Percentiles rank a stretch among this genome's conserved stretches.
phyloP scores from a whole-genome alignment of 35 echinoderm and acorn worm species.

The Hemicentrotus pulcherrimus region DNA sequence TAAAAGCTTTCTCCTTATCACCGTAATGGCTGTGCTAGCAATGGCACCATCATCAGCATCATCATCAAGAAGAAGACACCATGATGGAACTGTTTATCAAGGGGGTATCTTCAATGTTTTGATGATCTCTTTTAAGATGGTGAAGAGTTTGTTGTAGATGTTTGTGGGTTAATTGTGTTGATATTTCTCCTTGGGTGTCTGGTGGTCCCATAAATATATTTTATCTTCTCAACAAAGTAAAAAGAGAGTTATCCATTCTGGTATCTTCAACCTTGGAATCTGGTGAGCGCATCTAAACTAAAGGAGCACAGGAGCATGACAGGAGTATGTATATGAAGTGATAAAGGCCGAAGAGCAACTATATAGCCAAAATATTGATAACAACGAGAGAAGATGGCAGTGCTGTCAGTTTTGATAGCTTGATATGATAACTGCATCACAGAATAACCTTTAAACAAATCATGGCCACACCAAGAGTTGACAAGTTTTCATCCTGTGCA shows the following conservation, averaged over 20 bases:
- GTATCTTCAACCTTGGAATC: not conserved
- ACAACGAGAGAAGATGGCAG: not conserved
- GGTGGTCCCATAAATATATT: slow-evolving; percentile 32
- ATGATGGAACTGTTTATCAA: not conserved
- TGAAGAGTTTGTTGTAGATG: not conserved
- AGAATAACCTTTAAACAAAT: not conserved
- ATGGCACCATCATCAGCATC: not conserved
- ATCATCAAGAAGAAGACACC: not conserved
- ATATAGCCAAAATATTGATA: not conserved
- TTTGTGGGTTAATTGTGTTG: slow-evolving; percentile 41
- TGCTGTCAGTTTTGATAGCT: not conserved
- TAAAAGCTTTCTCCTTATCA: slow-evolving; percentile 43
- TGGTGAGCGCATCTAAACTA: not conserved
- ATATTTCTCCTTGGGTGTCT: slow-evolving; percentile 37
- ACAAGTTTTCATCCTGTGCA: not conserved
- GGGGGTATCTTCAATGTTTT: not conserved
- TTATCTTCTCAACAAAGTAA: not conserved
- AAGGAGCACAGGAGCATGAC: too few species aligned
- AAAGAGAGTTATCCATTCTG: not conserved
- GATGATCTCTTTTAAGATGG: not conserved
- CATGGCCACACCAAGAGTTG: not conserved
- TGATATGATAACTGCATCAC: not conserved
- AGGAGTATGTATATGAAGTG: too few species aligned
- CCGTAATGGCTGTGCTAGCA: not conserved
- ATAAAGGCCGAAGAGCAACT: not conserved